Evolutionary conservation across 2,888 invertebrate species (phyloP), one percentile per base, ranked within the genome.

Genomic region (Eretmocerus hayati): DNA sequence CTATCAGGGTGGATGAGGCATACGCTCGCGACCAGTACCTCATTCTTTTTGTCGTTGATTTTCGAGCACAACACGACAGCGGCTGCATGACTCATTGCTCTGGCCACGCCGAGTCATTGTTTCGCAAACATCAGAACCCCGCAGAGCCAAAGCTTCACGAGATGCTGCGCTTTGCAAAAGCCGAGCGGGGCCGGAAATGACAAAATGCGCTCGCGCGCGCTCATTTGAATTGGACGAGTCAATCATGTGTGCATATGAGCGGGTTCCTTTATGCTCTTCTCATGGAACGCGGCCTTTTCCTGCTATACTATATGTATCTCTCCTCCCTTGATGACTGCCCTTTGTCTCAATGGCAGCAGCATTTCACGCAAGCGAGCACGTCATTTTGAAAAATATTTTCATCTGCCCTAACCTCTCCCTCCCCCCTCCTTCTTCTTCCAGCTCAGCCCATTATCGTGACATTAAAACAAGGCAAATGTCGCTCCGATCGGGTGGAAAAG

Each of bases 161-260:
- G 26, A 26, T 26, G 26, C 26, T 26, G 26, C 26, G 26, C 26
- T n/a, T n/a, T 11, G 26, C 26, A 11, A 6, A 11, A 26, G 26
- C 26, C 26, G 26, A 9, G 26, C 26, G 26, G 26, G 6, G 11
- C 26, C 26, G 26, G 26, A 26, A 26, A 26, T 26, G 26, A 26
- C 26, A 26, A 26, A 26, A 26, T 11, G 26, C 26, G 8, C 26
- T 6, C 26, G 26, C 26, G 11, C 26, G 26, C 26, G 8, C 26
- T 6, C 26, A 11, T 11, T 21, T 21, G 21, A 23, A 48, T 47
- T 31, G 44, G 38, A 46, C 36, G 37, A 49, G 52, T 53, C 49
- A 53, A 46, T 46, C 49, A 53, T 49, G 40, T 36, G 35, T 15
- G 38, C 31, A n/a, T n/a, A n/a, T n/a, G n/a, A n/a, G n/a, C n/a